Evolutionary conservation across 2,888 invertebrate genomes (phyloP).

Genomic region (Limnephilus marmoratus): DNA sequence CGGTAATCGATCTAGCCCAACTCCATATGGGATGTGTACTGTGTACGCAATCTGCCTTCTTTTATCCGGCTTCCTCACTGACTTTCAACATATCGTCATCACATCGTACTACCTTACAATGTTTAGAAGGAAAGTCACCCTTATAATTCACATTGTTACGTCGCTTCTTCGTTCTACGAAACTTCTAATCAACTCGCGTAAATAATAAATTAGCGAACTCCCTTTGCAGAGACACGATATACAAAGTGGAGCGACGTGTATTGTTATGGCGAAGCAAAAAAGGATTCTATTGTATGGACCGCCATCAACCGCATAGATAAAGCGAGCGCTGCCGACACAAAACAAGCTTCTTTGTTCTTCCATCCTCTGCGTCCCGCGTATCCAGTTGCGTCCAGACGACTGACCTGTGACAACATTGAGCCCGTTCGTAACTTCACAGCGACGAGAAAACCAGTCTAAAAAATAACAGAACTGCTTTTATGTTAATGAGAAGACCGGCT

Average conservation of each 20-base stretch:
- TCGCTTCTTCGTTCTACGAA: background rate
- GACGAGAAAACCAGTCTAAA: slow-evolving; percentile 43
- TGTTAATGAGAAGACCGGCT: slow-evolving; percentile 57
- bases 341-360: background rate
- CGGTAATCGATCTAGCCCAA: slow-evolving; percentile 24
- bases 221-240: background rate
- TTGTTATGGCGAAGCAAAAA: background rate
- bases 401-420: slow-evolving; percentile 63
- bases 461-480: slow-evolving; percentile 52
- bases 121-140: background rate
- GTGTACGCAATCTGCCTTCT: background rate
- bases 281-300: background rate
- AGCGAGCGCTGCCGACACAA: background rate
- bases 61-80: background rate
- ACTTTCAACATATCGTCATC: background rate
- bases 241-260: background rate
- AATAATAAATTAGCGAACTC: background rate
- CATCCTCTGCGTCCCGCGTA: background rate
- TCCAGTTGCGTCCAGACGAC: slow-evolving; percentile 41
- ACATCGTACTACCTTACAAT: background rate
- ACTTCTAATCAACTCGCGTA: background rate
- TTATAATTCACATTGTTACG: background rate
- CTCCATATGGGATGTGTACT: background rate
- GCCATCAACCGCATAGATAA: background rate
- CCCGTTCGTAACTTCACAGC: slow-evolving; percentile 12